Base-by-base conservation (phyloP, 2,113 vertebrate genomes). In the Struthidea cinerea region DNA sequence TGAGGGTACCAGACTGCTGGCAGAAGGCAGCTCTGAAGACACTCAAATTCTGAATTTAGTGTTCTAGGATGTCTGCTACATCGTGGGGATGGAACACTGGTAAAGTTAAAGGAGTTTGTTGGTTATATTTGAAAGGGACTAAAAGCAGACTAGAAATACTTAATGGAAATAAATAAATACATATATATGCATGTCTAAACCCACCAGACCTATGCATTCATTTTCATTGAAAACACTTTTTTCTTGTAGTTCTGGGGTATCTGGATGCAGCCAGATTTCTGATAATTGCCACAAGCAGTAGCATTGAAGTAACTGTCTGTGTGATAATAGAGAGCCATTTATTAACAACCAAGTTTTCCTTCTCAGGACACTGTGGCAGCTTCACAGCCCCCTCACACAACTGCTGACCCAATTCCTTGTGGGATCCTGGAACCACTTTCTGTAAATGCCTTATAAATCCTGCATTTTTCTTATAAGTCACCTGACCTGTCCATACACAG, bases 51-150 rank as follows among this genome's bases (percentile, higher is more conserved):
- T 64, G 24, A 44, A 74, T 57, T 18, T 32, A 16, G 3, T 11
- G n/a, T 10, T 63, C 39, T 7, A 14, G 49, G 56, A 24, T 15
- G 22, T 5, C 44, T 77, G 8, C 8, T 28, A 52, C 55, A 26
- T 13, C 0, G 0, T 46, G 32, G 32, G 27, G 16, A 64, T 57
- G 78, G 37, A 10, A 13, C 5, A 13, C 0, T 1, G 16, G 18
- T 52, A 68, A 59, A n/a, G 10, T 35, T 23, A 6, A 7, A 21
- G 9, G 16, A 28, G 5, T 33, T 47, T 44, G 52, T 50, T 50
- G 21, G 12, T 14, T 57, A 12, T 12, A 4, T 53, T 76, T 68
- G 27, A 73, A 60, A 24, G 9, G 9, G 6, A 73, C 17, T 64
- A 76, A 71, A 71, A 33, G 3, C 14, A 73, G 41, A 35, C 6